These are phyloP conservation scores for Gryon sp. DNA, from an alignment of 1,140 invertebrate species.

Conservation along the genomic window DNA sequence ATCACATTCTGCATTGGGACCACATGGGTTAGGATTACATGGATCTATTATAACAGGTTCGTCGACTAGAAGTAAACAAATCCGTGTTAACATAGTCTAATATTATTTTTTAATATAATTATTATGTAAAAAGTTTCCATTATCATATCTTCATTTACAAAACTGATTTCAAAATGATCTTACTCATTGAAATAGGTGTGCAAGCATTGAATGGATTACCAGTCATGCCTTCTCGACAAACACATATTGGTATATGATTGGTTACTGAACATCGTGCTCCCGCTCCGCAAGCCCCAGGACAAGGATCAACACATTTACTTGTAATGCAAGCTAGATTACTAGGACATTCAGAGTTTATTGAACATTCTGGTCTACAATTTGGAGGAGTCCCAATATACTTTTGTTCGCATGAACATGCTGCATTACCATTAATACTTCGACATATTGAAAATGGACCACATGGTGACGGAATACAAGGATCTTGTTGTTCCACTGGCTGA, in stretches of 20 bases:
- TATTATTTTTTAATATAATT: background rate
- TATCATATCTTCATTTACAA: no score
- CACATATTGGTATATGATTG: conserved; percentile 84
- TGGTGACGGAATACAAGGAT: conserved; percentile 83
- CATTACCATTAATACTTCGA: conserved; percentile 77
- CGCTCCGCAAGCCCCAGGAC: conserved; percentile 82
- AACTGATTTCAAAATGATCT: conserved; percentile 1
- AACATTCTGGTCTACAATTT: conserved; percentile 80
- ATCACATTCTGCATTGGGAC: conserved; percentile 83
- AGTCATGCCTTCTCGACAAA: conserved; percentile 85
- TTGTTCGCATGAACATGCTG: conserved; percentile 81
- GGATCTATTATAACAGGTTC: conserved; percentile 70
- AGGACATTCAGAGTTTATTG: conserved; percentile 81
- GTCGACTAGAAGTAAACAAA: conserved; percentile 15
- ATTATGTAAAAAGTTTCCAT: background rate
- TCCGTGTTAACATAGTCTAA: background rate
- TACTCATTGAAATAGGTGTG: conserved; percentile 71
- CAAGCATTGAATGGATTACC: conserved; percentile 89
- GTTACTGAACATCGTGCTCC: conserved; percentile 81
- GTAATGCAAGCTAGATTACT: conserved; percentile 81
- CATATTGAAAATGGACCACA: conserved; percentile 87
- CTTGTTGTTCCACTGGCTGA: conserved; percentile 14
- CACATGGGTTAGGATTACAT: conserved; percentile 84
- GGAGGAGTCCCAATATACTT: conserved; percentile 81
- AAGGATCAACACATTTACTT: conserved; percentile 82